These are phyloP conservation scores for Margaritifera margaritifera DNA, from an alignment of 2,888 invertebrate genomes.

Conservation along the genomic window DNA sequence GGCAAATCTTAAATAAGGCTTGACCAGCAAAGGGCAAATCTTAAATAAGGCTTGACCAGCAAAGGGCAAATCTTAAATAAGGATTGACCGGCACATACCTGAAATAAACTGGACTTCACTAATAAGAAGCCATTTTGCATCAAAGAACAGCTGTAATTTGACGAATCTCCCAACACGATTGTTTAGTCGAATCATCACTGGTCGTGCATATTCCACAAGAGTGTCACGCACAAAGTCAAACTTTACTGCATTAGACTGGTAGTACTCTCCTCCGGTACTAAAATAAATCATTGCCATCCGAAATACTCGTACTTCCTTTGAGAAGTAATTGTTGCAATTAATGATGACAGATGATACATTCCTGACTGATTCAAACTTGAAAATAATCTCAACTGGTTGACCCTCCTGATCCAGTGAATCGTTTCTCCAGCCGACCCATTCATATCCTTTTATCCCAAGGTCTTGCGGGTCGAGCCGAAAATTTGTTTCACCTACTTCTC, in stretches of 20 bases:
- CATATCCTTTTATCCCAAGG: constrained; percentile 80
- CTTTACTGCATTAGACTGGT: constrained; percentile 83
- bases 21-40: neutral
- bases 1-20: no score
- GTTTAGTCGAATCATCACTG: constrained; percentile 87
- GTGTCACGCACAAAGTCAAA: constrained; percentile 81
- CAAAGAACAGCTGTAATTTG: constrained; percentile 83
- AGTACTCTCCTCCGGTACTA: constrained; percentile 84
- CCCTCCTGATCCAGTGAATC: constrained; percentile 78
- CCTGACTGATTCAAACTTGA: constrained; percentile 90
- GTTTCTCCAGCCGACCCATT: constrained; percentile 91
- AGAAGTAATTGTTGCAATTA: constrained; percentile 89
- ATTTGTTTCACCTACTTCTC: constrained; percentile 84
- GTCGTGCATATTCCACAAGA: constrained; percentile 86
- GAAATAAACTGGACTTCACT: constrained; percentile 92
- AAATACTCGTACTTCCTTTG: constrained; percentile 89
- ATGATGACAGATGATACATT: constrained; percentile 89
- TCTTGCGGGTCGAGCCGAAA: constrained; percentile 80
- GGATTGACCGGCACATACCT: constrained; percentile 74
- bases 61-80: no score
- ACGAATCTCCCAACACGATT: constrained; percentile 87
- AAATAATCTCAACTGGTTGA: constrained; percentile 82
- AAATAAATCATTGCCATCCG: constrained; percentile 86
- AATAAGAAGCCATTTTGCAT: constrained; percentile 89
- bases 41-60: no score